A percentile compares a stretch with the other conserved stretches of the same genome.
These are phyloP conservation scores for Lates japonicus DNA, from an alignment of 2,797 vertebrate genomes.

Conservation along the genomic window DNA sequence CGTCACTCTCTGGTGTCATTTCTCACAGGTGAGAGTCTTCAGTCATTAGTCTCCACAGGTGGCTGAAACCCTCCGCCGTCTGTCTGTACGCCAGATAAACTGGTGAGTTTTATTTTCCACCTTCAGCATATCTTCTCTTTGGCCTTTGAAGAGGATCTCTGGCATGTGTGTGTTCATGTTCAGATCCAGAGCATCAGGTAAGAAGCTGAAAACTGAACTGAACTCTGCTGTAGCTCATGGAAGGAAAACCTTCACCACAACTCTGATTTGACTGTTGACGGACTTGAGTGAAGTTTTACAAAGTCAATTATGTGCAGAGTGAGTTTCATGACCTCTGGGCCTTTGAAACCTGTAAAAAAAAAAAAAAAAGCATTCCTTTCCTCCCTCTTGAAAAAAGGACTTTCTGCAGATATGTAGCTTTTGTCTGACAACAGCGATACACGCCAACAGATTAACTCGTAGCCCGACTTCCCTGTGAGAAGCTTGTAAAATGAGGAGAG, in stretches of 20 bases:
- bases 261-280: slow-evolving; percentile 19
- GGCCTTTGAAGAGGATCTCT: not conserved
- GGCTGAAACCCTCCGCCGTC: not conserved
- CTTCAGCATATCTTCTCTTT: no score
- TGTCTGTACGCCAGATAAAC: no score
- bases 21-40: not conserved
- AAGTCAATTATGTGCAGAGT: slow-evolving; percentile 48
- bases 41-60: not conserved
- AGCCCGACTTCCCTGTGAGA: slow-evolving; percentile 47
- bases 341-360: slow-evolving; percentile 37
- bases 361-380: slow-evolving; percentile 5
- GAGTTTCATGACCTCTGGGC: slow-evolving; percentile 56
- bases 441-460: slow-evolving; percentile 50
- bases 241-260: slow-evolving; percentile 15
- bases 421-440: slow-evolving; percentile 49
- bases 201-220: slow-evolving; percentile 31
- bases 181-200: slow-evolving; percentile 33
- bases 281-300: slow-evolving; percentile 25
- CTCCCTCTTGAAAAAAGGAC: slow-evolving; percentile 28
- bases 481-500: slow-evolving; percentile 65
- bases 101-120: not conserved
- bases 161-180: slow-evolving; percentile 13
- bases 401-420: slow-evolving; percentile 43
- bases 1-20: no score
- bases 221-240: slow-evolving; percentile 25